phyloP scores from a whole-genome alignment of 2,113 vertebrate genomes.

The Lepus europaeus region DNA sequence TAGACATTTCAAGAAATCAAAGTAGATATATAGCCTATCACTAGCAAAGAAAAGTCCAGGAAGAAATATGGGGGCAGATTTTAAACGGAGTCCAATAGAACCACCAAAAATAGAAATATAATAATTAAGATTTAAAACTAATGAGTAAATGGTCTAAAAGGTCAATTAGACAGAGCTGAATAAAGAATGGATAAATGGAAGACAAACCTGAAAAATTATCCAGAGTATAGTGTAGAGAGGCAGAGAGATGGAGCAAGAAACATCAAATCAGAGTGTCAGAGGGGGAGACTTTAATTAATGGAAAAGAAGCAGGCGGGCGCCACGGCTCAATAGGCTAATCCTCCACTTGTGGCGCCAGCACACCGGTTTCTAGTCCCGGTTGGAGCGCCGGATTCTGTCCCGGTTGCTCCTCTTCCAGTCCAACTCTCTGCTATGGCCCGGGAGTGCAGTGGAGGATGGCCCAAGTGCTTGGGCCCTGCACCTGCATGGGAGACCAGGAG shows the following conservation, averaged over 20 bases:
- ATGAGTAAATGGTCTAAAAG: neutral
- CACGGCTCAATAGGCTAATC: no score
- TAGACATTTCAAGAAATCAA: conserved; percentile 43
- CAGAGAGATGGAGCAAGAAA: conserved; percentile 13
- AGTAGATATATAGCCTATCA: neutral
- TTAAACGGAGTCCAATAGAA: neutral
- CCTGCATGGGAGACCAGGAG: no score
- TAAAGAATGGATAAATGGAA: conserved; percentile 8
- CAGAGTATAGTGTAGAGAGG: neutral
- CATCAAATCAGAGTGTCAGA: neutral
- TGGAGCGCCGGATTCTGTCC: no score
- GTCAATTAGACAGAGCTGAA: neutral
- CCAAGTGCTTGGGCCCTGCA: no score
- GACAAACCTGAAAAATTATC: conserved; percentile 3
- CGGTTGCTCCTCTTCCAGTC: no score
- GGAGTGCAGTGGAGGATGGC: no score
- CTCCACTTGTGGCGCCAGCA: no score
- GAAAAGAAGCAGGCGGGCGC: neutral
- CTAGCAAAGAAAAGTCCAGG: neutral
- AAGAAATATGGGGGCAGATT: neutral
- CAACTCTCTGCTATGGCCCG: no score
- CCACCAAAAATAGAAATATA: neutral
- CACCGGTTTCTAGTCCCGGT: no score
- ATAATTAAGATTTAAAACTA: conserved; percentile 18
- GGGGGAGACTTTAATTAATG: neutral